These are phyloP conservation scores for Hyperopisus bebe DNA, from an alignment of 2,113 vertebrate genomes.

Conservation along the genomic window DNA sequence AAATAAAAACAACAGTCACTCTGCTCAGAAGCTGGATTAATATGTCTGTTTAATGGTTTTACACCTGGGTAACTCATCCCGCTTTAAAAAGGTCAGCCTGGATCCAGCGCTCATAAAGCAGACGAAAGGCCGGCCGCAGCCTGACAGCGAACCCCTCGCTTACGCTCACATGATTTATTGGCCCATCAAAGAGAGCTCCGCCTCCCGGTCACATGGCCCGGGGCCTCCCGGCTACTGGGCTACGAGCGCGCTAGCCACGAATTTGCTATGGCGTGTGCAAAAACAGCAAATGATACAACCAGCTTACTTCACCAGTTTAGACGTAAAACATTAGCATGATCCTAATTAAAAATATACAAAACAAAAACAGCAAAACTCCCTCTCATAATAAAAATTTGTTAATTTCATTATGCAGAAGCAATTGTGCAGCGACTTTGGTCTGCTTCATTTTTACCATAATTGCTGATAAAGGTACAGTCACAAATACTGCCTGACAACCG, in stretches of 20 bases:
- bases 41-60: conserved; percentile 42
- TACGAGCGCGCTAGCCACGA: background rate
- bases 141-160: background rate
- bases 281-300: background rate
- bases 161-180: background rate
- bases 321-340: background rate
- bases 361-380: background rate
- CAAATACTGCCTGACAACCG: background rate
- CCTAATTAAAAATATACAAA: background rate
- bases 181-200: background rate
- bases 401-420: background rate
- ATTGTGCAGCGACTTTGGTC: background rate
- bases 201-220: background rate
- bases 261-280: background rate
- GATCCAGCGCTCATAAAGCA: conserved; percentile 14
- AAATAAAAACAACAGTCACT: background rate
- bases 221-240: background rate
- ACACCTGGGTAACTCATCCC: conserved; percentile 60
- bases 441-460: background rate
- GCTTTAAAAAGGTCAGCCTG: conserved; percentile 56
- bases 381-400: background rate
- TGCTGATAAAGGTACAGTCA: background rate
- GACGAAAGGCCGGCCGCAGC: background rate
- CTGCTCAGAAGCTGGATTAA: conserved; percentile 11
- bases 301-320: background rate